Conservation (phyloP, 1,140 invertebrate genomes). For the Drosophila novamexicana region DNA sequence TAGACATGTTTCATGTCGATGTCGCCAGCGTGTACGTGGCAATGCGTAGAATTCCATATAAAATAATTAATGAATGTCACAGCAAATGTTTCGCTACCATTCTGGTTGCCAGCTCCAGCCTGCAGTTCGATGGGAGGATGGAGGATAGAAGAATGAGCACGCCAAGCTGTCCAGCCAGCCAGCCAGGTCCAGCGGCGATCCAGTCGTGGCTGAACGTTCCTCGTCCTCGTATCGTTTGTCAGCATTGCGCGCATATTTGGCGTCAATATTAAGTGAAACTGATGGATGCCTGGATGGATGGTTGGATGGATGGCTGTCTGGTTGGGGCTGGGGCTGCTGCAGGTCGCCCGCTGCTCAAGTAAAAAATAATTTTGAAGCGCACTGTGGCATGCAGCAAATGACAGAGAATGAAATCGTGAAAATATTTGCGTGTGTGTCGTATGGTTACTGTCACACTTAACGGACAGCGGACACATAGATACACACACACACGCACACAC, state of each 20-base stretch:
- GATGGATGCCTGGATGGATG: slow-evolving; percentile 72
- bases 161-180: slow-evolving; percentile 7
- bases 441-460: slow-evolving; percentile 82
- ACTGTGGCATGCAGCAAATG: slow-evolving; percentile 84
- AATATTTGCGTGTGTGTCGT: slow-evolving; percentile 83
- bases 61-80: slow-evolving; percentile 84
- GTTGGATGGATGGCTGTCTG: not conserved
- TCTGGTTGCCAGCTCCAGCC: slow-evolving; percentile 27
- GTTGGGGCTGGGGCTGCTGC: not conserved
- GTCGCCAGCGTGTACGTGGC: slow-evolving; percentile 83
- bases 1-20: slow-evolving; percentile 82
- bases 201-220: slow-evolving; percentile 19
- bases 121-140: not conserved
- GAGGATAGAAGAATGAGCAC: too few relatives aligned
- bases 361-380: slow-evolving; percentile 82
- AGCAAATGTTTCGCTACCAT: slow-evolving; percentile 72
- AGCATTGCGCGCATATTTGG: slow-evolving; percentile 83
- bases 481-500: slow-evolving; percentile 12
- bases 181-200: slow-evolving; percentile 8
- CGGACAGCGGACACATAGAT: slow-evolving; percentile 46
- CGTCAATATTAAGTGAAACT: slow-evolving; percentile 84
- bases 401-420: slow-evolving; percentile 84
- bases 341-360: slow-evolving; percentile 17
- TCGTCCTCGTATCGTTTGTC: slow-evolving; percentile 77
- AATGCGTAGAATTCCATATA: slow-evolving; percentile 84